Conservation (phyloP, 2,113 vertebrate species). For the Ceratotherium simum region DNA sequence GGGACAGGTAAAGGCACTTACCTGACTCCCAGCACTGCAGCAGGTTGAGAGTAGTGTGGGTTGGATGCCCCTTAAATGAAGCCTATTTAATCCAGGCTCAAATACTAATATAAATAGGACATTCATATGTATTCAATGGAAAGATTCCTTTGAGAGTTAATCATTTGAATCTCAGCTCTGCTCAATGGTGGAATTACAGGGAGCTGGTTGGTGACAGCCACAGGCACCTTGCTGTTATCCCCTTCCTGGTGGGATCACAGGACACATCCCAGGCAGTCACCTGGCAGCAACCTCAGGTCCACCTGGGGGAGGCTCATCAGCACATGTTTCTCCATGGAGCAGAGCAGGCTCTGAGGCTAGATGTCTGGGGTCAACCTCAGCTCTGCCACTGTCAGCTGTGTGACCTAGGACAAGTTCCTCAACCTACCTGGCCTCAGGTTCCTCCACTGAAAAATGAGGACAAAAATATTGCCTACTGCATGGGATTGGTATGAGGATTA, state of each 20-base stretch:
- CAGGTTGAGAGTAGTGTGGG: neutral
- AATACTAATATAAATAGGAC: neutral
- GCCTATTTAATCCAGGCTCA: neutral
- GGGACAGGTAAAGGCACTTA: neutral
- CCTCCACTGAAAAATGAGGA: neutral
- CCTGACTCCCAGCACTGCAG: neutral
- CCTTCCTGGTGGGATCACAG: neutral
- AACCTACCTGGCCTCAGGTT: neutral
- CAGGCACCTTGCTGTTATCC: neutral
- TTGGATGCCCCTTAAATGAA: neutral
- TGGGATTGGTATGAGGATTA: neutral
- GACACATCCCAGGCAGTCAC: neutral
- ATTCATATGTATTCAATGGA: neutral
- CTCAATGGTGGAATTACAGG: neutral
- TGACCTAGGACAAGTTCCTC: neutral
- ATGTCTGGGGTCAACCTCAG: neutral
- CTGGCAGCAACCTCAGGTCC: neutral
- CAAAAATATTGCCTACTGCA: neutral
- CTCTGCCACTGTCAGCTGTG: neutral
- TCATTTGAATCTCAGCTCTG: neutral
- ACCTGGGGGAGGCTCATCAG: neutral
- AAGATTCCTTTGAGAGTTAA: neutral
- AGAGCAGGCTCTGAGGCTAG: neutral
- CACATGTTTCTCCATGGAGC: neutral
- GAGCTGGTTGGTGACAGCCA: neutral